Evolutionary conservation across 2,888 invertebrate species (phyloP).

Genomic region (Drosophila nigritarsus): DNA sequence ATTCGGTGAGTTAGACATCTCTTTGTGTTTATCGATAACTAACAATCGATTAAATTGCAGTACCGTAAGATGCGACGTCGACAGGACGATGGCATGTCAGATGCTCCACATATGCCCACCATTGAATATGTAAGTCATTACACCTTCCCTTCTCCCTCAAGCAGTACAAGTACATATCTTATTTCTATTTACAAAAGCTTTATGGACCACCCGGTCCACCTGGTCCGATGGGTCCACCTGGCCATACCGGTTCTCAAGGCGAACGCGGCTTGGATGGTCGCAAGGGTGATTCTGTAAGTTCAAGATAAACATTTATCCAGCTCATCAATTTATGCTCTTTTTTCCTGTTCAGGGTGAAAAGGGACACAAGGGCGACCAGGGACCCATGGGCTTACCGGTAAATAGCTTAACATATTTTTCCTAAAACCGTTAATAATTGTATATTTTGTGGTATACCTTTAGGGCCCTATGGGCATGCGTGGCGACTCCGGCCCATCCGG

Average conservation of each 20-base stretch:
- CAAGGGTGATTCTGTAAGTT: constrained; percentile 92
- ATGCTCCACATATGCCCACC: constrained; percentile 84
- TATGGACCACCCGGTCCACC: constrained; percentile 87
- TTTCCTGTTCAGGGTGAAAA: constrained; percentile 82
- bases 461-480: constrained; percentile 85
- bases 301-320: too few relatives aligned
- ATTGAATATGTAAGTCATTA: constrained; percentile 84
- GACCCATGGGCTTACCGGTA: constrained; percentile 98
- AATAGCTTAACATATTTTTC: constrained; percentile 85
- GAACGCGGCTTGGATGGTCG: constrained; percentile 91
- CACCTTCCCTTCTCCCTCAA: fast-evolving
- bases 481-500: constrained; percentile 84
- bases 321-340: not conserved
- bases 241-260: constrained; percentile 83
- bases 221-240: constrained; percentile 91
- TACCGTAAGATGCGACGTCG: constrained; percentile 85
- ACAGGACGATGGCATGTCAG: constrained; percentile 85
- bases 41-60: constrained; percentile 75
- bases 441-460: constrained; percentile 16
- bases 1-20: constrained; percentile 91
- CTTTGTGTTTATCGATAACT: not conserved
- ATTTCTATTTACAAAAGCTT: constrained; percentile 83
- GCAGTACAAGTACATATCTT: not conserved
- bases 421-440: too few relatives aligned
- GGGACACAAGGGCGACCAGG: constrained; percentile 86